Evolutionary conservation across 2,888 invertebrate genomes (phyloP), one percentile per base, ranked within the genome.

Genomic region (Osmoderma eremita): DNA sequence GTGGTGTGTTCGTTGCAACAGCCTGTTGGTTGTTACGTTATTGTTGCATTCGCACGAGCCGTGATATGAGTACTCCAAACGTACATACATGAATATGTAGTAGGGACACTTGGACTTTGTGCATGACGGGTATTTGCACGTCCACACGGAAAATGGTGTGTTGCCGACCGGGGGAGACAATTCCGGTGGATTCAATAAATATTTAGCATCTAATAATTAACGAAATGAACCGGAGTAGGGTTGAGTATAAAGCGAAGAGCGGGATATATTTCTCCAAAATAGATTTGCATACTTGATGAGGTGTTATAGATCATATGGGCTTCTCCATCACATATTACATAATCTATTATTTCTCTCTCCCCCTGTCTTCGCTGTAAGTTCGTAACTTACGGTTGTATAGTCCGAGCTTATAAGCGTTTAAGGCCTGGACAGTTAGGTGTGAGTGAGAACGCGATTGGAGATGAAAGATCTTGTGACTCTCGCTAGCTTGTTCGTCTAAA

Each of bases 281-380:
- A 45, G 45, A 61, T 61, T 61, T 45, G 58, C 58, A 61, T 61
- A 61, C 45, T 61, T 61, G 24, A 61, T 61, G 45, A 61, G 36
- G 17, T 30, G 48, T 61, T 61, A 61, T 45, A 45, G 45, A 61
- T 61, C 58, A 61, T 61, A 41, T 42, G 41, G 22, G 56, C 41
- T 56, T 56, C 24, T 22, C 56, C 42, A 41, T 56, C 24, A 30
- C 30, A 30, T 30, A 30, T 30, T 30, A 30, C 30, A 30, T 30
- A n/a, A n/a, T 6, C 30, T 30, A 5, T 10, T 6, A 8, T 30
- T 10, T 30, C 30, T 30, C 30, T 30, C 30, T 8, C 3, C 6
- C 8, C 2, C 8, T 24, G 5, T 6, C 30, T 1, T 1, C 1
- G 2, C 2, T 30, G 8, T 30, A 6, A 1, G 3, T 30, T 10